phyloP scores from a whole-genome alignment of 2,888 invertebrate species.

The Hemistola chrysoprasaria region DNA sequence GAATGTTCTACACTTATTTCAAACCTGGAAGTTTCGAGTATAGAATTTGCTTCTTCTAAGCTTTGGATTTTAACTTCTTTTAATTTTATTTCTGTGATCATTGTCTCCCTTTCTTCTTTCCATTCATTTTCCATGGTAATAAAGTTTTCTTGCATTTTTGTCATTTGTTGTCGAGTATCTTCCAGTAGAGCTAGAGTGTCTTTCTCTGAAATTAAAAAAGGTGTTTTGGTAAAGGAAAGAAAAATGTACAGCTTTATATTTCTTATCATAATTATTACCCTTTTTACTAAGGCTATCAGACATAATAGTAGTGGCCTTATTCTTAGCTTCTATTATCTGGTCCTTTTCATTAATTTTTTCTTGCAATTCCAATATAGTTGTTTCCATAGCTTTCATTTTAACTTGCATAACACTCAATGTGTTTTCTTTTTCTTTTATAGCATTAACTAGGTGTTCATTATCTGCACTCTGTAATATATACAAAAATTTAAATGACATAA shows the following conservation, averaged over 20 bases:
- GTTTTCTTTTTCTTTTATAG: conserved; percentile 82
- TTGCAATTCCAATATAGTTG: conserved; percentile 89
- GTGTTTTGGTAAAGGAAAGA: no score
- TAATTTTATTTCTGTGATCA: conserved; percentile 78
- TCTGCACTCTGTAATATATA: conserved; percentile 44
- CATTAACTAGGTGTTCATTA: conserved; percentile 83
- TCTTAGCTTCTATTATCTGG: conserved; percentile 90
- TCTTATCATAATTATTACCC: conserved; percentile 44
- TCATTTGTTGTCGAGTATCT: conserved; percentile 91
- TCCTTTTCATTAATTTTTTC: conserved; percentile 92
- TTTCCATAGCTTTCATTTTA: conserved; percentile 85
- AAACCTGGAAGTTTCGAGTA: conserved; percentile 72
- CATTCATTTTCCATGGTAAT: conserved; percentile 86
- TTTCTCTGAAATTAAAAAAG: conserved; percentile 73
- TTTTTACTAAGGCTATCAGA: conserved; percentile 87
- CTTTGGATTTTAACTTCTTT: conserved; percentile 80
- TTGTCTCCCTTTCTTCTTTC: conserved; percentile 84
- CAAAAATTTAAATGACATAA: not conserved
- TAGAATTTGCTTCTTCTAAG: conserved; percentile 81
- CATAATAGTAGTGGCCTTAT: conserved; percentile 89
- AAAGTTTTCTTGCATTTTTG: conserved; percentile 90
- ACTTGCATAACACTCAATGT: conserved; percentile 66
- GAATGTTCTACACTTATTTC: conserved; percentile 78
- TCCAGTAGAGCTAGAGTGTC: conserved; percentile 87
- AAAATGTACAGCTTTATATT: no score